Base-by-base conservation (phyloP, 2,888 invertebrate species). In the Xestia sexstrigata region DNA sequence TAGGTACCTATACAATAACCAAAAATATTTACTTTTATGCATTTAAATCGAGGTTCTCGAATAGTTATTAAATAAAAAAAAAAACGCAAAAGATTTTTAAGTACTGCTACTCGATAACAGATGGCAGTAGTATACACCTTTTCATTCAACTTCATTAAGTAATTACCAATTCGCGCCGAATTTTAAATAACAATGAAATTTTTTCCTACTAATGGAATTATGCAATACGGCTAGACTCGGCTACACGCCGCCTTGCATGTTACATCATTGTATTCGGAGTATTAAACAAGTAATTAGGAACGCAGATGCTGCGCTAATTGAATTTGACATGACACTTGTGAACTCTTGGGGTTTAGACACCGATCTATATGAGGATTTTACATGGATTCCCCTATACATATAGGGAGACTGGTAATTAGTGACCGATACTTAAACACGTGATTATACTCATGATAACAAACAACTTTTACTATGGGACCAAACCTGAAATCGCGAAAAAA, bases 321-420 rank as follows among this genome's bases (percentile, higher is more conserved):
- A 89, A 89, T 91, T 87, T 87, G 88, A 86, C 88, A 89, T 90
- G 90, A 86, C 86, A 86, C 84, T 87, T 79, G 52, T 87, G 88
- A 88, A 85, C 89, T 86, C 81, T 78, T 60, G 69, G 62, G 69
- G 79, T 79, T 76, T 69, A 73, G 65, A 80, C 76, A 66, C 55
- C 65, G 74, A 70, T 73, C 70, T 45, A 17, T 39, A 45, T 9
- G 39, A 52, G n/a, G 23, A 17, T 65, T 35, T n/a, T 11, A 17
- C 47, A 82, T 55, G 15, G 23, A 47, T 58, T 20, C 7, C 42
- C 52, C 9, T 52, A 8, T 49, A 49, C 23, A 23, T 49, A 13
- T 20, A n/a, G n/a, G n/a, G n/a, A n/a, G n/a, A 49, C 42, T 9
- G 9, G 39, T 39, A 39, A 8, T 39, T 6, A 39, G 35, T 35